Percentiles rank a stretch among this genome's conserved stretches.
phyloP scores from a whole-genome alignment of 2,888 invertebrate genomes.

The Protophormia terraenovae region DNA sequence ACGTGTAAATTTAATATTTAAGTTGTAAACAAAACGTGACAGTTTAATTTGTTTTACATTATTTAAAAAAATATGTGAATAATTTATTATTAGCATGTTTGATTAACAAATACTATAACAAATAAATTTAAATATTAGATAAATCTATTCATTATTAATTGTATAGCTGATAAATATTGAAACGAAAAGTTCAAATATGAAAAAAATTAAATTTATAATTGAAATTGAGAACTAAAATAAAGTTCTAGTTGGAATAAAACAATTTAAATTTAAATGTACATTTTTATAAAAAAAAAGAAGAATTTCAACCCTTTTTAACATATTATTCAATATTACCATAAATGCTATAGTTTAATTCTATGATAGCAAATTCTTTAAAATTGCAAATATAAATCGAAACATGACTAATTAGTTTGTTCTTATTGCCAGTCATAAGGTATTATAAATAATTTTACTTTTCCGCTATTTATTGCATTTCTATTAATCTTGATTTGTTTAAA shows the following conservation, averaged over 20 bases:
- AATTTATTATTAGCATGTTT: background rate
- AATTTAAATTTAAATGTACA: too few species aligned
- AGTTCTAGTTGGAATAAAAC: too few species aligned
- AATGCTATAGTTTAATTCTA: background rate
- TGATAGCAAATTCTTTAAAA: background rate
- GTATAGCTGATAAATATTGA: too few species aligned
- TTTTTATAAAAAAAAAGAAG: too few species aligned
- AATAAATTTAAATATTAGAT: background rate
- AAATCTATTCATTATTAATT: background rate
- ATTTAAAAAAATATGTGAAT: background rate
- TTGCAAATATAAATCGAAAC: background rate
- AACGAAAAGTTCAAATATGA: too few species aligned
- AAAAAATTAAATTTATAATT: too few species aligned
- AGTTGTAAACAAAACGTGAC: background rate
- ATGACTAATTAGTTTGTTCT: constrained; percentile 4
- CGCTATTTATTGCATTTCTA: background rate
- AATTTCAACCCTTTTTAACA: background rate
- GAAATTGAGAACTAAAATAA: too few species aligned
- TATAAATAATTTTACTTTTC: constrained; percentile 17
- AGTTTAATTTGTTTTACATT: background rate
- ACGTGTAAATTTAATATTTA: background rate
- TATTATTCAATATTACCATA: background rate
- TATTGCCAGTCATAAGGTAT: background rate
- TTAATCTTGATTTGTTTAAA: constrained; percentile 29
- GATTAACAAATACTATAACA: background rate